Evolutionary conservation across 2,797 vertebrate genomes (phyloP), one percentile per base, ranked within the genome.

Genomic region (Characodon lateralis): DNA sequence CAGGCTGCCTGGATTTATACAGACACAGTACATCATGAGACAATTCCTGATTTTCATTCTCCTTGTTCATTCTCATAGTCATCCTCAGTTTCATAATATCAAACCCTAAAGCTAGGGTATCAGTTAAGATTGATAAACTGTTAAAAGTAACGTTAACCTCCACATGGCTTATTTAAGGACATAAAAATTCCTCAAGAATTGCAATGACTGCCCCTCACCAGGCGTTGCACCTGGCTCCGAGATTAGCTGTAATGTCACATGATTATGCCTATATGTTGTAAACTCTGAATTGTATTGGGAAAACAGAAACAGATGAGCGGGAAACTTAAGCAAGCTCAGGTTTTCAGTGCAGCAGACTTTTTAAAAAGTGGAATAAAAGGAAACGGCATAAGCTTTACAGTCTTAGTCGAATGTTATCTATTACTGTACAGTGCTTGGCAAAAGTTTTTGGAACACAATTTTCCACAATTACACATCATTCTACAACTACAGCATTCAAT

Each of bases 21-120:
- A 82, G 79, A 90, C 51, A 63, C 81, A 88, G 78, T 48, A 58
- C 82, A 87, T 79, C 85, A 79, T 26, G 61, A 80, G 68, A 76
- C 78, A 72, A 58, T 78, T 72, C 26, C 43, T 78, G 46, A 77
- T 66, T 39, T 83, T 85, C 74, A 80, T 61, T 75, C 72, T 35
- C 18, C 61, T 56, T 56, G 0, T 26, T 72, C 65, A 26, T 75
- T 51, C 68, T 63, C 66, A 26, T 31, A 65, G 63, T 79, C 26
- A 2, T 74, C 63, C 56, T 28, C 58, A 73, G 43, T 65, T 79
- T 68, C 65, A 65, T 55, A 68, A 74, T 12, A 41, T 59, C 22
- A 26, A 26, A 55, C 50, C 58, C 28, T 71, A 74, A 39, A 31
- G 78, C 70, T 69, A 35, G 53, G 31, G 46, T 1, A 78, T 58